Conservation (phyloP, 1,140 invertebrate species). For the Brachionus sp. region DNA sequence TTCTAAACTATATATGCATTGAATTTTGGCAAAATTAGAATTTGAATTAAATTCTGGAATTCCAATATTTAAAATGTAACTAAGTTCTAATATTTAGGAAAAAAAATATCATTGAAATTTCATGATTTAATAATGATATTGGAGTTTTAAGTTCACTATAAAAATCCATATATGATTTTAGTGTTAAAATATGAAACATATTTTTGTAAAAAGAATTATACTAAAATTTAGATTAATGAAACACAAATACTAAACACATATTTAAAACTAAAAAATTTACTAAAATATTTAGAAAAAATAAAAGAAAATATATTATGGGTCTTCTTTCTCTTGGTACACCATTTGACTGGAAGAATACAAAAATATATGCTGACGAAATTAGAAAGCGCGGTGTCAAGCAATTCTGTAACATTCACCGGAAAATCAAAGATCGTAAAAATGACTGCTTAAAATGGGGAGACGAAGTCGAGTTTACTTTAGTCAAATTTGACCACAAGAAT, state of each 20-base stretch:
- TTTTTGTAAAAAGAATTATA: no score
- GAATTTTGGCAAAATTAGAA: no score
- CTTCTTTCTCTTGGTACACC: slow-evolving; percentile 88
- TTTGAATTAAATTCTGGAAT: background rate
- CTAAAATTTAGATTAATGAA: no score
- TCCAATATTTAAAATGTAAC: background rate
- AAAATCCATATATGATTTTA: no score
- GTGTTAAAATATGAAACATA: no score
- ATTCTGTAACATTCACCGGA: slow-evolving; percentile 86
- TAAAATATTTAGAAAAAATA: background rate
- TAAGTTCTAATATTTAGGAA: background rate
- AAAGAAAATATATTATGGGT: slow-evolving; percentile 70
- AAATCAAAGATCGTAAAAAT: slow-evolving; percentile 79
- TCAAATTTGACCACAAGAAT: slow-evolving; percentile 86
- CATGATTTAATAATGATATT: background rate
- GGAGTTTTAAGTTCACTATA: background rate
- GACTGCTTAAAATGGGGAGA: slow-evolving; percentile 93
- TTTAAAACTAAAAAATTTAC: background rate
- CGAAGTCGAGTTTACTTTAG: slow-evolving; percentile 94
- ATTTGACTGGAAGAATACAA: slow-evolving; percentile 89
- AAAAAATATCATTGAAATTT: background rate
- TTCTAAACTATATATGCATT: no score
- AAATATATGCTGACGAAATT: slow-evolving; percentile 79
- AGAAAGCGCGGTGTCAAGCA: slow-evolving; percentile 84
- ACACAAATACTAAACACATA: no score